Base-by-base conservation (phyloP, 2,888 invertebrate genomes). In the Pristionchus japonicus region DNA sequence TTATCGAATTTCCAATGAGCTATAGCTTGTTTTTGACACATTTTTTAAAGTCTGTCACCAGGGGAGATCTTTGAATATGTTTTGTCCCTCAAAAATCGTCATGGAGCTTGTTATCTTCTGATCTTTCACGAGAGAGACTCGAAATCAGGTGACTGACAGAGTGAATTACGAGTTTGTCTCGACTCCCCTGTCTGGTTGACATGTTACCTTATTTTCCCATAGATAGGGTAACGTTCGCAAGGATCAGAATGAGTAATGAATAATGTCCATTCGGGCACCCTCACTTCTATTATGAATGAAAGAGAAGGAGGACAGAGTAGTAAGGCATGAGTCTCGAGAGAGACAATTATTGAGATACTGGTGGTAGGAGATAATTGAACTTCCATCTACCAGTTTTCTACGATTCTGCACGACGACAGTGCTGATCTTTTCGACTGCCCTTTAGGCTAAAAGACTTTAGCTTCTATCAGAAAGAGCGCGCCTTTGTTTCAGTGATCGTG, bases 81-180 rank as follows among this genome's bases (percentile, higher is more conserved):
- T 17, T 34, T 34, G 34, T 23, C 37, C 70, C 31, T 70, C 70
- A 31, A 57, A 57, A 57, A 70, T 34, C 37, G 31, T 64, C 77
- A 77, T 43, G n/a, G 43, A 15, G 20, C 70, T 77, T 77, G 77
- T 77, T 77, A 43, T 77, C 77, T 23, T 34, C 37, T 37, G 70
- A 34, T 37, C 70, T 70, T 37, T 37, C 37, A n/a, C 57, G 57
- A 57, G 57, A n/a, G n/a, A n/a, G n/a, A n/a, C 57, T 23, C 57
- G 57, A 57, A 70, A 67, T 67, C 64, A 67, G 27, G 34, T 67
- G 64, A 67, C 64, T 67, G 64, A 67, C 64, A 34, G 64, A 67
- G 31, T 67, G 64, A 67, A 67, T 67, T 67, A 67, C 57, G 57
- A 57, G 57, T 52, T 20, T 52, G 52, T 52, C n/a, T 57, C 57